Percentiles rank a stretch among this genome's conserved stretches.
Conservation (phyloP, 1,140 invertebrate genomes). For the Ruditapes philippinarum region DNA sequence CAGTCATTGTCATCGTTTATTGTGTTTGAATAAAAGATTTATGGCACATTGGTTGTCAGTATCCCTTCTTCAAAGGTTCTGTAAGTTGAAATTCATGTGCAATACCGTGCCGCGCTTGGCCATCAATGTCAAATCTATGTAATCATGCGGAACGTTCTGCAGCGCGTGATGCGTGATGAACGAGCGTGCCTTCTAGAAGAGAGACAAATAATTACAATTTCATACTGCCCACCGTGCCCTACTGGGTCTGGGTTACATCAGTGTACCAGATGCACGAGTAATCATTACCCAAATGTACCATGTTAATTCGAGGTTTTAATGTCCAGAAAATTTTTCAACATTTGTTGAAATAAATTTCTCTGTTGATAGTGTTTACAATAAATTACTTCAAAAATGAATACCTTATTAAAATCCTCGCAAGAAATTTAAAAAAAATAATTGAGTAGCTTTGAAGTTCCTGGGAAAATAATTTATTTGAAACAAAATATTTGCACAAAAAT, state of each 20-base stretch:
- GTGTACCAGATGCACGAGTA: constrained; percentile 27
- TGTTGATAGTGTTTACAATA: constrained; percentile 11
- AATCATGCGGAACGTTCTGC: constrained; percentile 37
- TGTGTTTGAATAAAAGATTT: no score
- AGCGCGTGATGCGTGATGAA: constrained; percentile 27
- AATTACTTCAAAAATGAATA: constrained; percentile 8
- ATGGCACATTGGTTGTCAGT: neutral
- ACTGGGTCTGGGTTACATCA: constrained; percentile 28
- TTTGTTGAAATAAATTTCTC: neutral
- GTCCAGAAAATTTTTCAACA: neutral
- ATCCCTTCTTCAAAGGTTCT: neutral
- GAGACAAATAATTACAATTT: constrained; percentile 47
- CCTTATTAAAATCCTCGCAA: neutral
- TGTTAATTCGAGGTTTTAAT: neutral
- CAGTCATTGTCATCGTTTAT: no score
- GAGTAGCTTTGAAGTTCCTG: no score
- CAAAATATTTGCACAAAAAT: no score
- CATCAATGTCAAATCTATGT: constrained; percentile 35
- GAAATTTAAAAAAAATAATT: no score
- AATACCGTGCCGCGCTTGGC: constrained; percentile 23
- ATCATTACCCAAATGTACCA: constrained; percentile 8
- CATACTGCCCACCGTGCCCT: neutral
- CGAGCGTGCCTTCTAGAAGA: constrained; percentile 10
- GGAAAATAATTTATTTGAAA: no score
- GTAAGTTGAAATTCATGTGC: constrained; percentile 46